Evolutionary conservation across 35 echinoderm and acorn worm species (phyloP), one percentile per base, ranked within the genome.

Genomic region (Diadema setosum): DNA sequence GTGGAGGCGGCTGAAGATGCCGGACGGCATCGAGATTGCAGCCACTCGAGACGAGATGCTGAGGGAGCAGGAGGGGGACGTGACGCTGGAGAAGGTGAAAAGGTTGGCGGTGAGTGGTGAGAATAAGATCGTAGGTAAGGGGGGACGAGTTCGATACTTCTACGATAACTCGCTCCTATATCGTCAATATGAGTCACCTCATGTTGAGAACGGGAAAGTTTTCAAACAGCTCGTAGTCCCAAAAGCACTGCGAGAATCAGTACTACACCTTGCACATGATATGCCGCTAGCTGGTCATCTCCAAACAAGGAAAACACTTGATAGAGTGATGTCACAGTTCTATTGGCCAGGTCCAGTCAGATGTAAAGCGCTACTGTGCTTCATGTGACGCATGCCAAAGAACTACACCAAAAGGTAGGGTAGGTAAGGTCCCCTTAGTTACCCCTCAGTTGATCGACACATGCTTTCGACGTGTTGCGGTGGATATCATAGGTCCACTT

Each of bases 261-360:
- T 94, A 15, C 34, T 94, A 65, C 44, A 45, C n/a, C 27, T 90
- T 16, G 92, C 64, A 4, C 87, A 94, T 84, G 93, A 90, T 57
- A 36, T 85, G 14, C 44, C 58, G 17, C 35, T 94, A 27, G 88
- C 45, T 2, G 87, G 93, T 23, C 87, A 94, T 56, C 74, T 75
- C 21, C 59, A 85, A 50, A 32, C 81, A 0, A 86, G 86, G 18
- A 94, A 83, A 48, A 93, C 91, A 45, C 4, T 35, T 15, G 45
- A 49, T 46, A 65, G 35, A 17, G 26, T 86, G 44, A 41, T 39
- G 52, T 14, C 17, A 18, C 46, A 78, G 7, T 83, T 93, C 34
- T 84, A 44, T 65, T 90, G 88, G 88, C 88, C 88, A 67, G 78
- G 88, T 86, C 18, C 73, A 86, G n/a, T 61, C 70, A 59, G 90